phyloP scores from a whole-genome alignment of 2,797 vertebrate genomes.

The Mus spretus region DNA sequence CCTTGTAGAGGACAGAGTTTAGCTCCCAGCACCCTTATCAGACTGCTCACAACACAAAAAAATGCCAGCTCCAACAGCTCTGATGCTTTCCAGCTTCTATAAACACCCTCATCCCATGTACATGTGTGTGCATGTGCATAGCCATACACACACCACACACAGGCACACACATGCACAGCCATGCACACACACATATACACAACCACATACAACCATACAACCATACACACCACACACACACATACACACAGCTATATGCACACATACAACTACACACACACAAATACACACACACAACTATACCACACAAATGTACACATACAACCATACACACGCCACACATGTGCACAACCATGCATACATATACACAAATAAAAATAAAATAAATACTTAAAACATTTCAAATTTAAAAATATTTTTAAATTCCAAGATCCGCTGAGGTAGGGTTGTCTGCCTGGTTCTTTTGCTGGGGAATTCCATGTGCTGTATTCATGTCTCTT shows the following conservation, averaged over 20 bases:
- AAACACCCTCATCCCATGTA: background rate
- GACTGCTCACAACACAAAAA: background rate
- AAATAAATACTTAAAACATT: background rate
- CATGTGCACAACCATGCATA: background rate
- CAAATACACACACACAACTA: too few species aligned
- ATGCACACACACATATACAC: background rate
- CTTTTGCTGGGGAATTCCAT: background rate
- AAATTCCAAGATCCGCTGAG: background rate
- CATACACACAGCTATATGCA: too few species aligned
- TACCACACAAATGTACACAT: too few species aligned
- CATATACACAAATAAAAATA: background rate
- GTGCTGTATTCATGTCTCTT: background rate
- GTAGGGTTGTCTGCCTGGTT: background rate
- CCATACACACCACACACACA: too few species aligned
- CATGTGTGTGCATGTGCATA: background rate
- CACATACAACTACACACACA: too few species aligned
- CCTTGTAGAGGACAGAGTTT: background rate
- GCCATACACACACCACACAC: background rate
- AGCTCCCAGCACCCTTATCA: background rate
- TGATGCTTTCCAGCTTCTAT: background rate
- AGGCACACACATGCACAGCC: too few species aligned
- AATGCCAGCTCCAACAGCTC: background rate
- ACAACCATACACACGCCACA: background rate
- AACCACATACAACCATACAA: background rate
- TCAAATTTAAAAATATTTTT: background rate